A percentile compares a stretch with the other conserved stretches of the same genome.
Conservation (phyloP, 2,888 invertebrate genomes). For the Ganaspis brasiliensis region DNA sequence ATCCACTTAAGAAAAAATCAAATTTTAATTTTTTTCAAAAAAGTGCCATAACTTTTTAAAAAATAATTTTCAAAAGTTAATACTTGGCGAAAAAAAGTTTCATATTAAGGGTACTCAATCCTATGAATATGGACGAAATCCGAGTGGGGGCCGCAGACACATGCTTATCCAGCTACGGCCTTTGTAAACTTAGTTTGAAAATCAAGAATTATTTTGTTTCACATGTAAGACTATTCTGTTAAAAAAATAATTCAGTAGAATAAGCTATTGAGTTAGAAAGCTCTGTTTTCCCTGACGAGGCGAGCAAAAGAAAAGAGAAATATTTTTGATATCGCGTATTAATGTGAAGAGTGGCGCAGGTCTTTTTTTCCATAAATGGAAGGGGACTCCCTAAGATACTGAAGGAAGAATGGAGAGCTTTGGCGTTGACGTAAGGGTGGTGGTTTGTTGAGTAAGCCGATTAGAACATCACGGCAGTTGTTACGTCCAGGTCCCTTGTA, state of each 20-base stretch:
- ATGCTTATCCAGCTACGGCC: too few relatives aligned
- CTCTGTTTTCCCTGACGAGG: not conserved
- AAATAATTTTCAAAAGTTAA: too few relatives aligned
- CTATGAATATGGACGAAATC: too few relatives aligned
- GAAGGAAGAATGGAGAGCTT: slow-evolving; percentile 24
- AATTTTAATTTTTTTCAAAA: too few relatives aligned
- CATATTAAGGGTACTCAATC: too few relatives aligned
- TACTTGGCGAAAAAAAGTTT: too few relatives aligned
- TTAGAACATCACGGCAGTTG: slow-evolving; percentile 77
- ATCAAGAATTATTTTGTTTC: too few relatives aligned
- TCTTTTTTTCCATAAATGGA: slow-evolving; percentile 10
- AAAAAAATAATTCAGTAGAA: not conserved
- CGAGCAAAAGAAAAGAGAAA: not conserved
- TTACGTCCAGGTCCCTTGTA: slow-evolving; percentile 41
- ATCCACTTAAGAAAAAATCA: too few relatives aligned
- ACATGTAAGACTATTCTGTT: slow-evolving; percentile 1
- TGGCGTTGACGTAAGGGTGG: slow-evolving; percentile 32
- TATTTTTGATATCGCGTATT: not conserved
- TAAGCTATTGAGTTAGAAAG: not conserved
- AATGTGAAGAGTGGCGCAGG: not conserved
- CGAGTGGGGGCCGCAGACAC: too few relatives aligned
- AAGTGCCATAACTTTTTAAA: too few relatives aligned
- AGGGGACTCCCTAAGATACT: slow-evolving; percentile 24
- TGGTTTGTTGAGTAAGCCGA: slow-evolving; percentile 75
- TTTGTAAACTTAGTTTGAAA: too few relatives aligned